Evolutionary conservation across 2,888 invertebrate species (phyloP).

Genomic region (Eilema griseolum): DNA sequence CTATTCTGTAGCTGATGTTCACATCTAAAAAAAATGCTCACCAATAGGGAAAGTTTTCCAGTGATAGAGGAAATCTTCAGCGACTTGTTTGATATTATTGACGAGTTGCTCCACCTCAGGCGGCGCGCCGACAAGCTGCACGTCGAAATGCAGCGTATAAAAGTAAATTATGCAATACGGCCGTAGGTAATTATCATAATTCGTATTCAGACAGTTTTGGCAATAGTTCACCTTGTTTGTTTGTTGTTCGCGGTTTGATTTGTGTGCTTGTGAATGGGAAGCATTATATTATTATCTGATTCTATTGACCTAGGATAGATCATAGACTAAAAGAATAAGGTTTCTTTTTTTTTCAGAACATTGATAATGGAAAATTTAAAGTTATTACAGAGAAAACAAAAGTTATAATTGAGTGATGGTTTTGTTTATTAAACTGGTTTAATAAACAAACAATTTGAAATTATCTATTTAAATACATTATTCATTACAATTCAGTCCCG

Average conservation of each 20-base stretch:
- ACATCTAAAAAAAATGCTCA: slow-evolving; percentile 62
- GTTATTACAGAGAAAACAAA: no score
- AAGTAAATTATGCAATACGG: background rate
- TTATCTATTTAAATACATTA: no score
- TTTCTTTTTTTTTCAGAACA: no score
- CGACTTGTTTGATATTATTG: slow-evolving; percentile 95
- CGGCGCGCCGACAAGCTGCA: slow-evolving; percentile 93
- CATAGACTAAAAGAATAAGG: no score
- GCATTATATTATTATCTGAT: background rate
- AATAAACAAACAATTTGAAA: no score
- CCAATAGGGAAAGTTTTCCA: slow-evolving; percentile 98
- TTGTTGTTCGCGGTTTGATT: slow-evolving; percentile 3
- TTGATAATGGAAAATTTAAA: no score
- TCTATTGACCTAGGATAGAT: no score
- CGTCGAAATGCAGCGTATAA: slow-evolving; percentile 93
- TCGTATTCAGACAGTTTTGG: slow-evolving; percentile 2
- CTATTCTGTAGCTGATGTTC: background rate
- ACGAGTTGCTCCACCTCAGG: slow-evolving; percentile 95
- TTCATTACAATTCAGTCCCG: slow-evolving; percentile 5
- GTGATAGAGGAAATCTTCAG: slow-evolving; percentile 96
- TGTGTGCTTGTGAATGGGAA: background rate
- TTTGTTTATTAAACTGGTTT: no score
- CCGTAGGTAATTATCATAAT: background rate
- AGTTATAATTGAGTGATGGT: no score
- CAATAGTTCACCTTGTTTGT: background rate